These are phyloP conservation scores for Gari tellinella DNA, from an alignment of 2,888 invertebrate species.

Conservation along the genomic window DNA sequence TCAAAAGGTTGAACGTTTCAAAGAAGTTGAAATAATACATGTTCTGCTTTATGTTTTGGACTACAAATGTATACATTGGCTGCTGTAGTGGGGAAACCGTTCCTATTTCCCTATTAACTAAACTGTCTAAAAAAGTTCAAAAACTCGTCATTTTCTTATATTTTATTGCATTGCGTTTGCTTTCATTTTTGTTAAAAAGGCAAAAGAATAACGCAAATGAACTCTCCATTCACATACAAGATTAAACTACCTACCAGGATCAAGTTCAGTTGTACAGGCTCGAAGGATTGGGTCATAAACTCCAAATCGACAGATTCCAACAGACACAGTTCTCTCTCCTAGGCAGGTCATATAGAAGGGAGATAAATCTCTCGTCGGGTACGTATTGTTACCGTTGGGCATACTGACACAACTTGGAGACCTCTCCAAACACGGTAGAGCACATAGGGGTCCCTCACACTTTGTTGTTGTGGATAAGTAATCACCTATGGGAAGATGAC, in stretches of 20 bases:
- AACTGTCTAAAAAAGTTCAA: too few species aligned
- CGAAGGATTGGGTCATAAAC: conserved; percentile 64
- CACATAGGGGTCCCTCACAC: conserved; percentile 66
- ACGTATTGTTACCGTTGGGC: conserved; percentile 67
- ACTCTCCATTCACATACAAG: too few species aligned
- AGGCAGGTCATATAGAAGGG: conserved; percentile 71
- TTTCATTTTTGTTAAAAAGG: too few species aligned
- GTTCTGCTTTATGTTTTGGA: too few species aligned
- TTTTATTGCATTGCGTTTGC: too few species aligned
- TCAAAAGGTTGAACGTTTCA: too few species aligned
- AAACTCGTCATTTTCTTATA: too few species aligned
- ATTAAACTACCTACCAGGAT: conserved; percentile 53
- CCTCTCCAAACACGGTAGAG: conserved; percentile 64
- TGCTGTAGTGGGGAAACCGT: too few species aligned
- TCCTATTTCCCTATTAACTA: too few species aligned
- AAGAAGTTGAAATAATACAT: too few species aligned
- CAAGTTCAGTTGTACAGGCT: conserved; percentile 63
- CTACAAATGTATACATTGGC: too few species aligned
- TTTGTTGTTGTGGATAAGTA: conserved; percentile 61
- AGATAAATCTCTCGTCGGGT: conserved; percentile 66
- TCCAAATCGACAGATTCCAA: conserved; percentile 68
- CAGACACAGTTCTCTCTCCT: conserved; percentile 66
- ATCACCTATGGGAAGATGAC: conserved; percentile 54
- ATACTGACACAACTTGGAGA: conserved; percentile 69
- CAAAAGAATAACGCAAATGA: too few species aligned